phyloP scores from a whole-genome alignment of 2,113 vertebrate species.

The Budorcas taxicolor region DNA sequence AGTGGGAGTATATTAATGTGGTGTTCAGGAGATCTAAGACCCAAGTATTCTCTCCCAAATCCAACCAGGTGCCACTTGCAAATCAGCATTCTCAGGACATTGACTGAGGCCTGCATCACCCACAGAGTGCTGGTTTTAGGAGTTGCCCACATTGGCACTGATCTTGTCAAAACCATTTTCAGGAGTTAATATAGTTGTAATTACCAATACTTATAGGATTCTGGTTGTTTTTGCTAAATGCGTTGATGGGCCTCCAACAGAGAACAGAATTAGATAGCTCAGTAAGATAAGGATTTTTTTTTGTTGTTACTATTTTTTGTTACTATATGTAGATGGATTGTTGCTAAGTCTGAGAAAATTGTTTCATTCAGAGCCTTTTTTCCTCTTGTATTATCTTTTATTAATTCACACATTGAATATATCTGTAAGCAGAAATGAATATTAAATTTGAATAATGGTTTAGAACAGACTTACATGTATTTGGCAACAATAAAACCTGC shows the following conservation, averaged over 20 bases:
- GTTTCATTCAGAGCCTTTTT: not conserved
- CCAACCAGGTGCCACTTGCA: not conserved
- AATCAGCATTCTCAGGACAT: not conserved
- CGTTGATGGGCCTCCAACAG: not conserved
- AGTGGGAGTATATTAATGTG: not conserved
- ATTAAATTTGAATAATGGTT: not conserved
- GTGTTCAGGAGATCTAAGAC: not conserved
- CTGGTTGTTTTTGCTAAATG: not conserved
- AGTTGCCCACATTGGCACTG: not conserved
- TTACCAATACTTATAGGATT: not conserved
- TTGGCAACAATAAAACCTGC: not conserved
- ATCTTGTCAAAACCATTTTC: not conserved
- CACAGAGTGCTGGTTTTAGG: not conserved
- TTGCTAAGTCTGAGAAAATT: not conserved
- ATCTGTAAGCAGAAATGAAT: not conserved
- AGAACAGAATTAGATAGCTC: not conserved
- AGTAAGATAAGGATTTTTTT: not conserved
- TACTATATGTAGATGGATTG: not conserved
- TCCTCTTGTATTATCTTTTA: not conserved
- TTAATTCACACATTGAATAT: not conserved
- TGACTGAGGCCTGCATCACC: not conserved
- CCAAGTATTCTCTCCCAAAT: not conserved
- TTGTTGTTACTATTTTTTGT: not conserved
- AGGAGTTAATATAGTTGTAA: not conserved
- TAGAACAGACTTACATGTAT: not conserved